Evolutionary conservation across 2,113 vertebrate species (phyloP), one percentile per base, ranked within the genome.

Genomic region (Oreochromis tanganicae): DNA sequence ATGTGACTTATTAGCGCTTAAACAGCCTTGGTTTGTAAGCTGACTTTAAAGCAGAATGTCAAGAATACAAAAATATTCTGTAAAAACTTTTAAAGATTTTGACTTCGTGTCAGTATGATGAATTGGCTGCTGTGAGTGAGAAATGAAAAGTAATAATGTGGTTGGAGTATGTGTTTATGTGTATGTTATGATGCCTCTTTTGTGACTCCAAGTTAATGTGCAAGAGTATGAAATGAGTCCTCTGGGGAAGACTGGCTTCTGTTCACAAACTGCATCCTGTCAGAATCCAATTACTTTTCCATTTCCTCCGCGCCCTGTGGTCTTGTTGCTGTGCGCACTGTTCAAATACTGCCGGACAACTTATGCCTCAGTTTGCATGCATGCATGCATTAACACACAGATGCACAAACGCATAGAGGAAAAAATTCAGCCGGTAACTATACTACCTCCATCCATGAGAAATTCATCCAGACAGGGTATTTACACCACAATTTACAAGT

Each of bases 281-380:
- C 94, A 94, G 90, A 94, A 94, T 96, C 94, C 93, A 95, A 95
- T 96, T 93, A 95, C 91, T 93, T 91, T 94, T 93, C 92, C 93
- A 95, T 95, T 96, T 96, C 95, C 95, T 93, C 84, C 61, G 6
- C 87, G 92, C 92, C 93, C 95, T 81, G 91, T 91, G 92, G 94
- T 92, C 94, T 50, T 29, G 80, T 89, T 88, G 80, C 83, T 87
- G 89, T 90, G 89, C 38, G n/a, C 54, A 81, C 85, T 81, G 86
- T 90, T 93, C 83, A 94, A 93, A 94, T 89, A 89, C 86, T 66
- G 21, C 88, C 63, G 82, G 84, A 92, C 57, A 83, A 90, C 84
- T 86, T 81, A 10, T 38, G 63, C 86, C 80, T 78, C 50, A 57
- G 55, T 81, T 48, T 81, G 87, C 86, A 81, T 66, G 27, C 83